Base-by-base conservation (phyloP, 2,888 invertebrate species). In the Rhagium mordax region DNA sequence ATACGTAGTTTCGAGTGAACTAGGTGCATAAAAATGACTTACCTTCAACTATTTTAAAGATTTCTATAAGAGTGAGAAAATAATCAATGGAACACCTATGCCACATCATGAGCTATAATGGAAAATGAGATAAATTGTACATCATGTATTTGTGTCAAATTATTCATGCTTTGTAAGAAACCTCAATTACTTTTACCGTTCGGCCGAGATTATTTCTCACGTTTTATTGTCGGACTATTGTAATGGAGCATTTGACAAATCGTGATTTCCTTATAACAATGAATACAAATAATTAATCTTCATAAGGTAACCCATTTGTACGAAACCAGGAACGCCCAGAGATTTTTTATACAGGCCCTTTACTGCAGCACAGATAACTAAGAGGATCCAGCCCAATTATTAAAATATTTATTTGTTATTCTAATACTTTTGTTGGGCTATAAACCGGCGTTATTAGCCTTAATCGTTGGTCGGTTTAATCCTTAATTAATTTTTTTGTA, bases 121-220 rank as follows among this genome's bases (percentile, higher is more conserved):
- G 70, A 60, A 55, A 27, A 21, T 29, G 62, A 62, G 41, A 70
- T 70, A 62, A 70, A 64, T 70, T 67, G 15, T 60, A 70, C 70
- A 70, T 65, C 51, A 65, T 70, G 62, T 73, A 77, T 77, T 72
- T 75, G 74, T 76, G 78, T 79, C 79, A 75, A 79, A 79, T 80
- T 78, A 79, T 77, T 75, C 78, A 77, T 78, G 80, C 77, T 74
- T 61, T 72, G 70, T 75, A 74, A 79, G 73, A 77, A 64, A 77
- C 76, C 76, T 79, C 79, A 79, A 79, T 79, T 81, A 78, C 77
- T 73, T 81, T 78, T 79, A 77, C 79, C 79, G 79, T 81, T 79
- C 74, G 65, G 59, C 33, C 78, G 76, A 78, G 78, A 77, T 78
- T 78, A 81, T 78, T 81, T 79, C 79, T 81, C 80, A 81, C 80